Base-by-base conservation (phyloP, 1,140 invertebrate species). In the Drosophila chauvacae region DNA sequence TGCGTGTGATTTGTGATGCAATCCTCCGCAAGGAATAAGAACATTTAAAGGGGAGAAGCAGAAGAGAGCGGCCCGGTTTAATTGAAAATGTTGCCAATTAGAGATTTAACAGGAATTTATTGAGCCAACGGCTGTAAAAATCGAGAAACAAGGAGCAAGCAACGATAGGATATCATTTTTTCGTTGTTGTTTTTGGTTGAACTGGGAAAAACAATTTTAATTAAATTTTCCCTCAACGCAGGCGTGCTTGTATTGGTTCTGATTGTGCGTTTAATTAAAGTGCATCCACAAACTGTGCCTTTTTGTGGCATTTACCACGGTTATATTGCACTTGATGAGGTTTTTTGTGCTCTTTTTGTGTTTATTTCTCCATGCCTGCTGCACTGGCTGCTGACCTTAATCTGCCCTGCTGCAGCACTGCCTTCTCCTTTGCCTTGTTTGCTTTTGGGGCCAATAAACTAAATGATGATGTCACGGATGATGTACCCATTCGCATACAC, bases 261-360 rank as follows among this genome's bases (percentile, higher is more conserved):
- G 70, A 72, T 60, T 72, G 68, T 72, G 70, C 70, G 66, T 72
- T 72, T 73, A 73, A 72, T 73, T 73, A 73, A 73, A 73, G 66
- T 60, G 70, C 68, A 72, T 42, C 45, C 53, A 56, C 53, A 26
- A 66, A 28, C 41, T 47, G 33, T 30, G 48, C 35, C 35, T 39
- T 47, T 56, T 61, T 44, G 35, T 39, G 53, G 53, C 37, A 39
- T 62, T 44, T 59, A 37, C 51, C 61, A 26, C 37, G 50, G 28
- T 53, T 33, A 42, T 55, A 37, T 37, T 23, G 51, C 51, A 37
- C 18, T 16, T 56, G 48, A 56, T 56, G 53, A 56, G 53, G 35
- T 18, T 39, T 23, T 51, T 7, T 50, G 41, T 44, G n/a, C 20
- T 11, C 23, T 48, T 23, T 26, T 20, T 23, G 26, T 18, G 7